Evolutionary conservation across 2,797 vertebrate genomes (phyloP).

Genomic region (Dallia pectoralis): DNA sequence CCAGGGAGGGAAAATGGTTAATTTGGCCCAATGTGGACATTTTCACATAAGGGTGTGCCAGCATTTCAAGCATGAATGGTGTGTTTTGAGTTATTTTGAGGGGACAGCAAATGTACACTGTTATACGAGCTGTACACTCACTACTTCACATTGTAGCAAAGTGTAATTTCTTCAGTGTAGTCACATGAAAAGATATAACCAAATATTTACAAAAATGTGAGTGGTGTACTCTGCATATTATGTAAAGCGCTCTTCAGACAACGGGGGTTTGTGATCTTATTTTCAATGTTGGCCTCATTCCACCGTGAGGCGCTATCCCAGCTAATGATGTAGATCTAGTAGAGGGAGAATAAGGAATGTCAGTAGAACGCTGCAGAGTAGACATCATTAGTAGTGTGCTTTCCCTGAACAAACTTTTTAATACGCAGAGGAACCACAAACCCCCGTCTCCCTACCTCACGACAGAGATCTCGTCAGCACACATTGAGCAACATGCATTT

Average conservation of each 20-base stretch:
- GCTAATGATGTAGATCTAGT: conserved; percentile 41
- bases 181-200: no score
- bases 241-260: conserved; percentile 29
- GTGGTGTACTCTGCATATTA: no score
- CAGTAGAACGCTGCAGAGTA: conserved; percentile 35
- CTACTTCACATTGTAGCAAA: no score
- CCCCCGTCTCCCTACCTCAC: conserved; percentile 14
- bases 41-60: no score
- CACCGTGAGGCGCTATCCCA: conserved; percentile 26
- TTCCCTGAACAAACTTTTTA: conserved; percentile 41
- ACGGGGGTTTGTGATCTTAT: conserved; percentile 28
- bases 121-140: no score
- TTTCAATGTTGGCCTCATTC: conserved; percentile 10
- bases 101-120: no score
- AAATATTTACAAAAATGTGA: no score
- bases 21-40: no score
- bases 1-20: no score
- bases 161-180: no score
- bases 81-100: no score
- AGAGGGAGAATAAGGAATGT: conserved; percentile 37
- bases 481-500: background rate
- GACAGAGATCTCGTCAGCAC: conserved; percentile 15
- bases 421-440: conserved; percentile 45
- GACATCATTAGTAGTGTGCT: conserved; percentile 35
- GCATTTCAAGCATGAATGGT: no score